Evolutionary conservation across 1,140 invertebrate genomes (phyloP).

Genomic region (Chelonus insularis): DNA sequence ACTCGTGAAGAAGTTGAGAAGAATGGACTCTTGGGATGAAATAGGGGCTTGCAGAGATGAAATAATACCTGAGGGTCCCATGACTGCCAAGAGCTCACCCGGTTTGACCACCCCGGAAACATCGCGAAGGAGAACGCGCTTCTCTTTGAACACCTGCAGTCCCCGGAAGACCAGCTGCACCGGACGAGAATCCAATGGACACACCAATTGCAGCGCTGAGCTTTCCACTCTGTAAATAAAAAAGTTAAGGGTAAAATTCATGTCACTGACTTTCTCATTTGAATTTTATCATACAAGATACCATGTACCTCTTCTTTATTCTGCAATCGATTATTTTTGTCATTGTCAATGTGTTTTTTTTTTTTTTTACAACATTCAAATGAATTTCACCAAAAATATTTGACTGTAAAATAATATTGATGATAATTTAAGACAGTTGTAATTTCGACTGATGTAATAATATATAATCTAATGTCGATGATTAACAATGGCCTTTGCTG

Average conservation of each 20-base stretch:
- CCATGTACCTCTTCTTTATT: too few species aligned
- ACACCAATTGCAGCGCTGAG: conserved; percentile 53
- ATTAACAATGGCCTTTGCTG: too few species aligned
- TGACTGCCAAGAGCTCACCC: conserved; percentile 79
- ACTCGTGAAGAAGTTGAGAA: too few species aligned
- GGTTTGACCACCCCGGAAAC: conserved; percentile 76
- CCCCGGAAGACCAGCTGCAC: conserved; percentile 73
- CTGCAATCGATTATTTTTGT: too few species aligned
- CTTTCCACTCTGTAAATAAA: conserved; percentile 52
- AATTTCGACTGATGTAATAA: too few species aligned
- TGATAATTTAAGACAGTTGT: too few species aligned
- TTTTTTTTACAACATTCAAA: too few species aligned
- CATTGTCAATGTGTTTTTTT: too few species aligned
- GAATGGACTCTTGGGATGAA: neutral
- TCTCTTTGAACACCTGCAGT: conserved; percentile 62
- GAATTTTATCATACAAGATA: too few species aligned
- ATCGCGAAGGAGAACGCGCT: conserved; percentile 70
- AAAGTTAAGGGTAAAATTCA: conserved; percentile 13
- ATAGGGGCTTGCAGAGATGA: neutral
- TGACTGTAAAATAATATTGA: too few species aligned
- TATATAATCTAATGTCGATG: too few species aligned
- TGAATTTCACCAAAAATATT: too few species aligned
- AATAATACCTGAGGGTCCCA: conserved; percentile 76
- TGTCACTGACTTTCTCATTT: conserved; percentile 4
- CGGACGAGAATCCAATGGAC: conserved; percentile 61